These are phyloP conservation scores for Lithophane semibrunnea DNA, from an alignment of 2,888 invertebrate species.

Conservation along the genomic window DNA sequence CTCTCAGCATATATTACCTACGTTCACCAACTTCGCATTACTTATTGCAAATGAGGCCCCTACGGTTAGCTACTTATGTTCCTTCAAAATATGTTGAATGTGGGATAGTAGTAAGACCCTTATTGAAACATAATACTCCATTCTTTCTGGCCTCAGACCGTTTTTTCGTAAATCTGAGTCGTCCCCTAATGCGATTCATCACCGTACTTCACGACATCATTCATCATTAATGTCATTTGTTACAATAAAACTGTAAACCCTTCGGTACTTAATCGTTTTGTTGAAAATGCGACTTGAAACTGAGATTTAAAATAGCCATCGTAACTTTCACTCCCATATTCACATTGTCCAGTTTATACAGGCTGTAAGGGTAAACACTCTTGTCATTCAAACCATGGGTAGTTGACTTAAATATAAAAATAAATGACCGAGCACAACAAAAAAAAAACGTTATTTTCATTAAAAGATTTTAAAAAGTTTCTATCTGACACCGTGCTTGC, in stretches of 20 bases:
- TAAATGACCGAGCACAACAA: too few species aligned
- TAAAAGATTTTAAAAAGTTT: too few species aligned
- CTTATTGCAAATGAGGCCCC: neutral
- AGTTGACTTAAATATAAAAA: too few species aligned
- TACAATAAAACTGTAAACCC: constrained; percentile 41
- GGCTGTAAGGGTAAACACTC: too few species aligned
- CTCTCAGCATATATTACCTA: too few species aligned
- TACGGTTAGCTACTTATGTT: too few species aligned
- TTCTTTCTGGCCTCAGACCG: neutral
- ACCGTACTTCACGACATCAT: constrained; percentile 31
- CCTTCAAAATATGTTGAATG: neutral
- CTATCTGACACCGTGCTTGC: too few species aligned
- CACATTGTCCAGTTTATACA: constrained; percentile 15
- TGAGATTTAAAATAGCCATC: constrained; percentile 47
- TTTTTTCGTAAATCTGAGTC: neutral
- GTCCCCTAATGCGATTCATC: constrained; percentile 25
- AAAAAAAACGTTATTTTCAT: too few species aligned
- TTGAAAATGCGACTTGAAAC: constrained; percentile 24
- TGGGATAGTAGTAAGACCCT: too few species aligned
- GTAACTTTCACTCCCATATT: constrained; percentile 19
- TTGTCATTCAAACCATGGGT: too few species aligned
- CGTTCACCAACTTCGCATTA: neutral
- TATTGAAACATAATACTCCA: neutral
- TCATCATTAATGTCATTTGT: constrained; percentile 43
- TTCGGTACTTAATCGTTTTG: constrained; percentile 35